Base-by-base conservation (phyloP, 1,140 invertebrate genomes). In the Berghia stephanieae region DNA sequence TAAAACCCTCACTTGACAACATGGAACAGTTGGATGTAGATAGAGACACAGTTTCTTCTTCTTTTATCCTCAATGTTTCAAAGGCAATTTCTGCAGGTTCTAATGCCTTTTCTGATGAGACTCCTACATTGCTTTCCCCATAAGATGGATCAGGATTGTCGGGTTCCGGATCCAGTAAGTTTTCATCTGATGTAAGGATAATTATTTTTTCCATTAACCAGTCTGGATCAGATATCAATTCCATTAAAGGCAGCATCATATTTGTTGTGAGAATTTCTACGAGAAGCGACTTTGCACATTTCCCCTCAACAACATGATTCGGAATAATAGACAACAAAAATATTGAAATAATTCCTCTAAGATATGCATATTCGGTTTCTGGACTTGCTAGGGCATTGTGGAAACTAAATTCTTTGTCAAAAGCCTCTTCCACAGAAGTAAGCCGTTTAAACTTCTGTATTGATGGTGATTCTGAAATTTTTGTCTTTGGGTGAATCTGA, bases 131-230 rank as follows among this genome's bases (percentile, higher is more conserved):
- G 5, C 31, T 18, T 40, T 40, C 31, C 5, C 27, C 27, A 21
- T 13, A 16, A 18, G 6, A 60, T n/a, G 21, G 8, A 13, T 60
- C 57, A n/a, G n/a, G n/a, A n/a, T n/a, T n/a, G n/a, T n/a, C n/a
- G n/a, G n/a, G n/a, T n/a, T n/a, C n/a, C n/a, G n/a, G n/a, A 60
- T 60, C 24, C 31, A 27, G 31, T n/a, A 74, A 16, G 24, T 78
- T 63, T 44, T 78, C 75, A 71, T 82, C 63, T 40, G 82, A 83
- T 42, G 82, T 79, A 31, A 83, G 71, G 31, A 57, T 75, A 27
- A 84, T 82, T 0, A 84, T 79, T 66, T 78, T 72, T 80, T 82
- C 81, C 68, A 80, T 78, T n/a, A 85, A 73, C 69, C 79, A 79
- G 34, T 85, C 83, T 8, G 83, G 78, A 42, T 80, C 73, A 13